phyloP scores from a whole-genome alignment of 2,797 vertebrate genomes.

The Sebastes kiyomatsui region DNA sequence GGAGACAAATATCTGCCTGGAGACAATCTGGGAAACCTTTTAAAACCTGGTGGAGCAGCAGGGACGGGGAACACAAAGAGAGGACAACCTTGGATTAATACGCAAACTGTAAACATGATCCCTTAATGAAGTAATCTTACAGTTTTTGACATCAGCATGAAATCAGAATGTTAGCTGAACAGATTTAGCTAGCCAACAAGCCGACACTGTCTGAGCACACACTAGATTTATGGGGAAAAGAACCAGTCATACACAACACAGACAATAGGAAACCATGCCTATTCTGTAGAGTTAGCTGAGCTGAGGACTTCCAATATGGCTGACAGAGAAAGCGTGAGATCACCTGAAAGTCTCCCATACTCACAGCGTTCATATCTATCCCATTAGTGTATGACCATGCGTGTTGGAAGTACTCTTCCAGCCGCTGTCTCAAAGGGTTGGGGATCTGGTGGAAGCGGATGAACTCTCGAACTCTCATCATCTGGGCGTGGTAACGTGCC shows the following conservation, averaged over 20 bases:
- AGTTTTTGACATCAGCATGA: too few relatives aligned
- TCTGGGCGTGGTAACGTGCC: slow-evolving; percentile 86
- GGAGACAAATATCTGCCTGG: slow-evolving; percentile 92
- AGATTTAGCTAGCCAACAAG: not conserved
- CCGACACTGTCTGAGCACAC: too few relatives aligned
- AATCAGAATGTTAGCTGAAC: not conserved
- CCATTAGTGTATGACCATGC: slow-evolving; percentile 85
- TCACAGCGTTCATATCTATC: slow-evolving; percentile 85
- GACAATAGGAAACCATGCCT: not conserved
- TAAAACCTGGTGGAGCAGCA: slow-evolving; percentile 80
- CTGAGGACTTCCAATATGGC: not conserved
- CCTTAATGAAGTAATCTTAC: not conserved
- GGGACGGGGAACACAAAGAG: not conserved
- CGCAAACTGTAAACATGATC: not conserved
- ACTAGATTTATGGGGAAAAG: too few relatives aligned
- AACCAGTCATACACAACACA: too few relatives aligned
- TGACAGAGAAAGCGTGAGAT: too few relatives aligned
- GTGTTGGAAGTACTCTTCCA: slow-evolving; percentile 84
- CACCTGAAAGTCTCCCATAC: slow-evolving; percentile 8
- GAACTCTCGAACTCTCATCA: slow-evolving; percentile 87
- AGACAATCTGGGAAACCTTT: slow-evolving; percentile 94
- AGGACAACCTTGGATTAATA: not conserved
- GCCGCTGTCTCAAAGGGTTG: slow-evolving; percentile 84
- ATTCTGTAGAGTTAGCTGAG: not conserved
- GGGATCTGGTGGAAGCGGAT: slow-evolving; percentile 89